Percentiles rank a stretch among this genome's conserved stretches.
These are phyloP conservation scores for Pseudomyrmex sp. DNA, from an alignment of 1,140 invertebrate genomes.

Conservation along the genomic window DNA sequence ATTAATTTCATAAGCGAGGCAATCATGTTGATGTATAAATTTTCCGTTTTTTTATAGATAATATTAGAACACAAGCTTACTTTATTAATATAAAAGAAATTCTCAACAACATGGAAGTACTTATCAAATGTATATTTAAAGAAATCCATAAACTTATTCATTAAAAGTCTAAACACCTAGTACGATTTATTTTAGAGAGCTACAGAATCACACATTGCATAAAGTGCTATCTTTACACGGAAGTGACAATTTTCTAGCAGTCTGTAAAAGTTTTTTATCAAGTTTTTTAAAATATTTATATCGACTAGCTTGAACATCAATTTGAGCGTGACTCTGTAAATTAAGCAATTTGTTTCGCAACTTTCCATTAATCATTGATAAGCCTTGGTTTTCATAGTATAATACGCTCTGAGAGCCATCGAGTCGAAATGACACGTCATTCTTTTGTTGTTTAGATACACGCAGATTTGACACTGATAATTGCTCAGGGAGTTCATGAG, in stretches of 20 bases:
- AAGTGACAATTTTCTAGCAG: constrained; percentile 55
- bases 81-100: constrained; percentile 3
- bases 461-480: constrained; percentile 36
- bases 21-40: constrained; percentile 61
- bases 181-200: not conserved
- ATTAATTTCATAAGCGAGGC: constrained; percentile 43
- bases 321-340: constrained; percentile 19
- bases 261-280: constrained; percentile 67
- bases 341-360: constrained; percentile 19
- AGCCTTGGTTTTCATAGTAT: constrained; percentile 33
- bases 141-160: not conserved
- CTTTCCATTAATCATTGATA: constrained; percentile 40
- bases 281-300: constrained; percentile 56
- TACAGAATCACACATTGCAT: not conserved
- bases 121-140: constrained; percentile 8
- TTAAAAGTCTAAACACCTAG: constrained; percentile 2
- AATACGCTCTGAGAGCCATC: constrained; percentile 20
- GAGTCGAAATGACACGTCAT: constrained; percentile 35
- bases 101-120: constrained; percentile 4
- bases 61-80: not conserved
- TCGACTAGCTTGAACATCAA: constrained; percentile 23
- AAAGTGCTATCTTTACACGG: constrained; percentile 43
- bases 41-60: not conserved
- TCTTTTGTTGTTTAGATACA: constrained; percentile 37
- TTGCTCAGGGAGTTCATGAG: constrained; percentile 47